Percentiles rank a stretch among this genome's conserved stretches.
Conservation (phyloP, 2,797 vertebrate genomes). For the Carduelis carduelis region DNA sequence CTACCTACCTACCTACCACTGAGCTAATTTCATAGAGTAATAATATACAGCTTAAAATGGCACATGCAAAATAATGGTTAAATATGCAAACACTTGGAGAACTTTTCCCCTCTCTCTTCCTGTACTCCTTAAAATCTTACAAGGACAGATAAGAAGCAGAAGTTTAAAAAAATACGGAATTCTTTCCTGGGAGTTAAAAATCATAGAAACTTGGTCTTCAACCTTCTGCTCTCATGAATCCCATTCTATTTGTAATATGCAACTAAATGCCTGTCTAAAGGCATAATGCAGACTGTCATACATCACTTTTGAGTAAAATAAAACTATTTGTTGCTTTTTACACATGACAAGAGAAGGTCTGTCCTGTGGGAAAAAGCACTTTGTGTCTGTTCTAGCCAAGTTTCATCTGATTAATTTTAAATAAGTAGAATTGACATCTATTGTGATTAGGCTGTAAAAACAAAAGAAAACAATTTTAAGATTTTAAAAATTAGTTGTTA, state of each 20-base stretch:
- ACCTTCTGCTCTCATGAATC: accelerated
- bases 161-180: not conserved
- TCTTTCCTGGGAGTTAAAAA: not conserved
- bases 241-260: not conserved
- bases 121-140: not conserved
- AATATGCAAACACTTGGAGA: not conserved
- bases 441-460: not conserved
- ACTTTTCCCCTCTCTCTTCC: not conserved
- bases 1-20: not conserved
- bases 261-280: not conserved
- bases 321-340: not conserved
- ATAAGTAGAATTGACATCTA: not conserved
- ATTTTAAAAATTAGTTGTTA: not conserved
- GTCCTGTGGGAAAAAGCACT: not conserved
- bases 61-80: not conserved
- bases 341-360: not conserved
- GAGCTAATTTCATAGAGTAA: not conserved
- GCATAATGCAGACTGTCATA: not conserved
- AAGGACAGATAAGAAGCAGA: not conserved
- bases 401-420: not conserved
- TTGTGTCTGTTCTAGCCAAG: not conserved
- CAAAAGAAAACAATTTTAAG: not conserved
- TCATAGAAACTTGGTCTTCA: not conserved
- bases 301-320: not conserved
- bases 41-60: not conserved